Conservation (phyloP, 2,113 vertebrate species). For the Pollimyrus isidori region DNA sequence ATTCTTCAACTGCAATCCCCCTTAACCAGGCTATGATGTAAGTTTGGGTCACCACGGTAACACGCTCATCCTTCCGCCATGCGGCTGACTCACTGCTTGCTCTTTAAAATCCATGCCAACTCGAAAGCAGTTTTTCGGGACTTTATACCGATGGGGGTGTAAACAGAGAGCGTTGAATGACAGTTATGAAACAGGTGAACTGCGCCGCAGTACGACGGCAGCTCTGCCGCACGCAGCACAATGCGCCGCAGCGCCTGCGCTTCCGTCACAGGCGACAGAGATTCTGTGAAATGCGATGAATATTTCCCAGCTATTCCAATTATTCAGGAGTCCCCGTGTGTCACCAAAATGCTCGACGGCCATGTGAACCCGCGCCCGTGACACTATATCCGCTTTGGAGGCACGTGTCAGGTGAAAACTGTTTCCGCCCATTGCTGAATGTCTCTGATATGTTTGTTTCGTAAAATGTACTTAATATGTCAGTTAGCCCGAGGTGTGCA, state of each 20-base stretch:
- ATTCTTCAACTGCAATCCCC: not conserved
- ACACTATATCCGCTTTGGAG: not conserved
- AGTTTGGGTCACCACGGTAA: constrained; percentile 9
- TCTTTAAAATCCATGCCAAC: constrained; percentile 11
- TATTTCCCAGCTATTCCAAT: not conserved
- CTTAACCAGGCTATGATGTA: not conserved
- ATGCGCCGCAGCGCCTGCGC: not conserved
- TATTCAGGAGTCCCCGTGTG: not conserved
- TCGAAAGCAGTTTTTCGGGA: not conserved
- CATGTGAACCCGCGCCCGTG: not conserved
- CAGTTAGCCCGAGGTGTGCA: not conserved
- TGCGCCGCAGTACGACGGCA: not conserved
- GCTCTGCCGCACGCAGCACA: not conserved
- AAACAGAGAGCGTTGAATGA: not conserved
- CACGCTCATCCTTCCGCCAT: not conserved
- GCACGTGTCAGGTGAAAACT: not conserved
- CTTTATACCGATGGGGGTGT: not conserved
- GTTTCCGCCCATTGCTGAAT: not conserved
- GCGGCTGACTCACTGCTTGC: not conserved
- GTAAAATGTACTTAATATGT: not conserved
- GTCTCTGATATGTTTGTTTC: not conserved
- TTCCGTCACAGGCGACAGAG: not conserved
- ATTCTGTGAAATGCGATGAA: not conserved
- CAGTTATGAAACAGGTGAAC: constrained; percentile 7
- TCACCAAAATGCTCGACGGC: not conserved